phyloP scores from a whole-genome alignment of 2,888 invertebrate species.

The Mycogona germanica region DNA sequence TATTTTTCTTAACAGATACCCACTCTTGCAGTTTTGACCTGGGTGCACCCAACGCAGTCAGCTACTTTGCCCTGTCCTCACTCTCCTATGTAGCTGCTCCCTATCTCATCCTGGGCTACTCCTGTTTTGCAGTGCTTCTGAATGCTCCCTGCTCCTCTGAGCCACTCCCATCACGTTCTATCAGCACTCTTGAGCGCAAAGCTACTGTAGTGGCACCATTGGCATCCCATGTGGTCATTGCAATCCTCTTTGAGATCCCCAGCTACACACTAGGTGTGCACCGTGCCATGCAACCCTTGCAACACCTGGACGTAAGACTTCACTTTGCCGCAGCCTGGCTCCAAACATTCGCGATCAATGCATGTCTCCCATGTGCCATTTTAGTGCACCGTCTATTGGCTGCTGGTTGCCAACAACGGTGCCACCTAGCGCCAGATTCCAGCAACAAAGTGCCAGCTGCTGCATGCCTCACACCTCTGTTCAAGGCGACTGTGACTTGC shows the following conservation, averaged over 20 bases:
- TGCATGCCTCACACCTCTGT: no score
- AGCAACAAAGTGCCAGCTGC: no score
- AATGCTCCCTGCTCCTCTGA: not conserved
- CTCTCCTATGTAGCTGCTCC: conserved; percentile 14
- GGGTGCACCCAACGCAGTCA: conserved; percentile 14
- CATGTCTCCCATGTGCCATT: conserved; percentile 3
- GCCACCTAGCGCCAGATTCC: no score
- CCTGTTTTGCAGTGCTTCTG: conserved; percentile 9
- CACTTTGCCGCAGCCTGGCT: conserved; percentile 3
- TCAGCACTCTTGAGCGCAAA: conserved; percentile 1
- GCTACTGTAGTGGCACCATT: conserved; percentile 3
- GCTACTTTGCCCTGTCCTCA: conserved; percentile 11
- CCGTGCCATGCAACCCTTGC: not conserved
- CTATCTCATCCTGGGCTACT: conserved; percentile 11
- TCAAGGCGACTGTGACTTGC: no score
- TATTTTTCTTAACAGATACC: conserved; percentile 8
- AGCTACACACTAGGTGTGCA: conserved; percentile 3
- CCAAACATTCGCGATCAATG: conserved; percentile 12
- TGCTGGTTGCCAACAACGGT: no score
- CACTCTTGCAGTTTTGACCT: conserved; percentile 12
- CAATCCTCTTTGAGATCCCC: conserved; percentile 4
- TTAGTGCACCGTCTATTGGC: not conserved
- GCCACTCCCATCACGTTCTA: not conserved
- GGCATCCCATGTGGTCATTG: conserved; percentile 1
- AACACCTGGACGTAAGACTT: not conserved